Evolutionary conservation across 2,113 vertebrate genomes (phyloP).

Genomic region (Poeciliopsis turrubarensis): DNA sequence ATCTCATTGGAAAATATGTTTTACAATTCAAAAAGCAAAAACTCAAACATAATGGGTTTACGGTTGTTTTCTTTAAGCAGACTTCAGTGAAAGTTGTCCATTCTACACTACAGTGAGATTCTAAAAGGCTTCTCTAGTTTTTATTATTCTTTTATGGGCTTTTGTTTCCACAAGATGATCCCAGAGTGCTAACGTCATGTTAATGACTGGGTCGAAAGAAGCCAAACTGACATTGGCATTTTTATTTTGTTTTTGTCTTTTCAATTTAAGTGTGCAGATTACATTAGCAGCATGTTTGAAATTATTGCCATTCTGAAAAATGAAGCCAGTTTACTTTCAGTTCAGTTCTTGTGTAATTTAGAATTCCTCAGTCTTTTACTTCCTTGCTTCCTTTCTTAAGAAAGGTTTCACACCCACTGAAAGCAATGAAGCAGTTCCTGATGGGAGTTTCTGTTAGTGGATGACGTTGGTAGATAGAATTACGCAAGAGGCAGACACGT

Average conservation of each 20-base stretch:
- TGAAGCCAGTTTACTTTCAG: background rate
- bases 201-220: background rate
- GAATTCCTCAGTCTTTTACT: background rate
- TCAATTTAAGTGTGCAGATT: background rate
- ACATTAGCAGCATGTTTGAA: background rate
- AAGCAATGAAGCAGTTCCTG: background rate
- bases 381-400: background rate
- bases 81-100: background rate
- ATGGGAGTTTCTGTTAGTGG: background rate
- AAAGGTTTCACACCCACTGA: background rate
- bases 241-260: background rate
- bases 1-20: background rate
- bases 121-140: background rate
- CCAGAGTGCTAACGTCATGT: background rate
- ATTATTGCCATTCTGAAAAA: background rate
- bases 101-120: slow-evolving; percentile 2
- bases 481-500: background rate
- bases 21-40: background rate
- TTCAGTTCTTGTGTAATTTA: background rate
- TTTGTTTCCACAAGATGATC: background rate
- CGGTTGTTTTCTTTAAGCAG: too few species aligned
- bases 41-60: background rate
- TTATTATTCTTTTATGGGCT: background rate
- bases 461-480: background rate
- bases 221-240: background rate